Conservation (phyloP, 30 jellyfish, hydroid and myxozoan species). For the Hydractinia symbiolongicarpus region DNA sequence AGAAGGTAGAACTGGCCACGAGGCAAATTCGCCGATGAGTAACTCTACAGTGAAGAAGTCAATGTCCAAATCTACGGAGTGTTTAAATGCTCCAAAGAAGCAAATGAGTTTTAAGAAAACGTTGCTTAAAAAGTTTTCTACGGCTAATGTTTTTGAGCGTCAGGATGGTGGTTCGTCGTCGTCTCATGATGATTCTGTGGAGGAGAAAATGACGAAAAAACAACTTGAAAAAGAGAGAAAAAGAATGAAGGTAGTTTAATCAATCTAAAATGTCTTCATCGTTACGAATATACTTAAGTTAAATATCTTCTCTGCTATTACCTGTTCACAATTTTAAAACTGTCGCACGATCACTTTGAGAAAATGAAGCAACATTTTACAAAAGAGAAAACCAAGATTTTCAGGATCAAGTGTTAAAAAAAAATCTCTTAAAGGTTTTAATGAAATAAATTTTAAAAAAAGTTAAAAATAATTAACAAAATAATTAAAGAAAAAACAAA, state of each 20-base stretch:
- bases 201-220: neutral
- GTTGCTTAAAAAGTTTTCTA: slow-evolving; percentile 26
- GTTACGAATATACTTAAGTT: too few relatives aligned
- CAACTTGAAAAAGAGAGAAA: neutral
- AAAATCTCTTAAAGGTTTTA: too few relatives aligned
- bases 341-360: too few relatives aligned
- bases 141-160: neutral
- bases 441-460: too few relatives aligned
- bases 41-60: slow-evolving; percentile 4
- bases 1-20: slow-evolving; percentile 4
- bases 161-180: neutral
- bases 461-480: too few relatives aligned
- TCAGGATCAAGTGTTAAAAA: too few relatives aligned
- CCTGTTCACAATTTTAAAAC: too few relatives aligned
- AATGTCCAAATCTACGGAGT: slow-evolving; percentile 8
- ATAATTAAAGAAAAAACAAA: too few relatives aligned
- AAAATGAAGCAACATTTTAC: too few relatives aligned
- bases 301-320: too few relatives aligned
- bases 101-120: slow-evolving; percentile 32
- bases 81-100: neutral
- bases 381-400: too few relatives aligned
- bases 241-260: neutral
- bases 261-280: too few relatives aligned
- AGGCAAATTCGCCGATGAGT: neutral
- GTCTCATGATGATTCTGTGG: neutral